These are phyloP conservation scores for Troilus luridus DNA, from an alignment of 2,888 invertebrate genomes.

Conservation along the genomic window DNA sequence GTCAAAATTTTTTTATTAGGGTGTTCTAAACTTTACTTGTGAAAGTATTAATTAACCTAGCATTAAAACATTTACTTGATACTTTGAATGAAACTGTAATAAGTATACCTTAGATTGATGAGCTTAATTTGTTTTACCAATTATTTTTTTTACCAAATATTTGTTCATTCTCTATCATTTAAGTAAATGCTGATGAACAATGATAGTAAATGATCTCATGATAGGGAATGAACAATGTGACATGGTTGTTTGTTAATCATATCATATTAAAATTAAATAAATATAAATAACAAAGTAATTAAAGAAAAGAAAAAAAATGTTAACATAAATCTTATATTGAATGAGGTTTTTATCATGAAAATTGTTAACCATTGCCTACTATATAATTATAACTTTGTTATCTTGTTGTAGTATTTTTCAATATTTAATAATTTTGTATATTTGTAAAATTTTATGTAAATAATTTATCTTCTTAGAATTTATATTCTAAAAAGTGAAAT, in stretches of 20 bases:
- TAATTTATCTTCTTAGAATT: conserved; percentile 34
- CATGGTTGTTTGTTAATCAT: conserved; percentile 10
- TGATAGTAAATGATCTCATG: too few relatives aligned
- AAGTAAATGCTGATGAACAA: too few relatives aligned
- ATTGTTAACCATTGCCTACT: conserved; percentile 56
- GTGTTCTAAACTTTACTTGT: neutral
- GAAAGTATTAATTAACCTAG: neutral
- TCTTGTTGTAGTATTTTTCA: conserved; percentile 45
- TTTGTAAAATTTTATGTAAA: conserved; percentile 56
- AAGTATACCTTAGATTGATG: neutral
- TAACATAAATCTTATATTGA: neutral
- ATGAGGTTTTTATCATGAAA: conserved; percentile 13
- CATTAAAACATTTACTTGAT: too few relatives aligned
- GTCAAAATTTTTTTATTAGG: neutral
- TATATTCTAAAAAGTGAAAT: conserved; percentile 52
- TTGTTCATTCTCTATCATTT: conserved; percentile 8
- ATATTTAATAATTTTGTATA: conserved; percentile 53
- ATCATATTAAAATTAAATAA: neutral
- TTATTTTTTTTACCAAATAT: neutral
- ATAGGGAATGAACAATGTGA: too few relatives aligned
- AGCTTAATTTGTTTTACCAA: neutral
- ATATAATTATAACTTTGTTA: conserved; percentile 53
- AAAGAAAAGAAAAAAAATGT: neutral
- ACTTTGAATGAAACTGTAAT: neutral
- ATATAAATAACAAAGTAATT: neutral